Evolutionary conservation across 1,140 invertebrate species (phyloP).

Genomic region (Amphibalanus amphitrite): DNA sequence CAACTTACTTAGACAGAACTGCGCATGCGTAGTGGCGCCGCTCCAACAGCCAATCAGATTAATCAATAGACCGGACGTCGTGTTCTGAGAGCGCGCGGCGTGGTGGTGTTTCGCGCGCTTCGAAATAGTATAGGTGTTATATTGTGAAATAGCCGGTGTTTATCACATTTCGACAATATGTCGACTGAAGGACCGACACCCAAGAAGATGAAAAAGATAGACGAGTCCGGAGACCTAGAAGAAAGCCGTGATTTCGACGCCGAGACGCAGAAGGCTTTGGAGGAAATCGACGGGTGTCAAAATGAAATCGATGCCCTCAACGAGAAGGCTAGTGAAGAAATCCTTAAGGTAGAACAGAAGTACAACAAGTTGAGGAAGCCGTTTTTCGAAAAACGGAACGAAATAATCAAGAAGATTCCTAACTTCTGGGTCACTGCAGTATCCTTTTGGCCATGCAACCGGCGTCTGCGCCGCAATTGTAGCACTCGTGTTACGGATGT

Average conservation of each 20-base stretch:
- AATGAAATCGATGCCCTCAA: slow-evolving; percentile 63
- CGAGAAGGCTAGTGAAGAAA: slow-evolving; percentile 75
- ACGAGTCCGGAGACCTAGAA: neutral
- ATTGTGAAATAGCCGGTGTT: neutral
- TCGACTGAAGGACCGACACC: neutral
- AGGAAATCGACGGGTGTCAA: slow-evolving; percentile 61
- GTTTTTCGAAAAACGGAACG: slow-evolving; percentile 63
- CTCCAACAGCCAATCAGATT: neutral
- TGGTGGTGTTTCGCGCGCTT: neutral
- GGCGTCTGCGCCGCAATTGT: neutral
- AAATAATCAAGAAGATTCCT: slow-evolving; percentile 68
- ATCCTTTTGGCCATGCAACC: slow-evolving; percentile 28
- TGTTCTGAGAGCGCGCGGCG: neutral
- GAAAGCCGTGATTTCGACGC: slow-evolving; percentile 34
- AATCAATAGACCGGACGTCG: neutral
- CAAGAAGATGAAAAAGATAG: neutral
- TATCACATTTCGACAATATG: neutral
- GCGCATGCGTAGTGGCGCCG: neutral
- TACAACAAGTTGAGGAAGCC: slow-evolving; percentile 76
- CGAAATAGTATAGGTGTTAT: too few species aligned
- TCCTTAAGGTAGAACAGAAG: slow-evolving; percentile 77
- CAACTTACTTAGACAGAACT: neutral
- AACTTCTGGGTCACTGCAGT: slow-evolving; percentile 85
- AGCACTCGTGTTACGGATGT: neutral
- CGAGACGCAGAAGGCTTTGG: slow-evolving; percentile 48